These are phyloP conservation scores for Nasonovia ribisnigri DNA, from an alignment of 2,888 invertebrate species.

Conservation along the genomic window DNA sequence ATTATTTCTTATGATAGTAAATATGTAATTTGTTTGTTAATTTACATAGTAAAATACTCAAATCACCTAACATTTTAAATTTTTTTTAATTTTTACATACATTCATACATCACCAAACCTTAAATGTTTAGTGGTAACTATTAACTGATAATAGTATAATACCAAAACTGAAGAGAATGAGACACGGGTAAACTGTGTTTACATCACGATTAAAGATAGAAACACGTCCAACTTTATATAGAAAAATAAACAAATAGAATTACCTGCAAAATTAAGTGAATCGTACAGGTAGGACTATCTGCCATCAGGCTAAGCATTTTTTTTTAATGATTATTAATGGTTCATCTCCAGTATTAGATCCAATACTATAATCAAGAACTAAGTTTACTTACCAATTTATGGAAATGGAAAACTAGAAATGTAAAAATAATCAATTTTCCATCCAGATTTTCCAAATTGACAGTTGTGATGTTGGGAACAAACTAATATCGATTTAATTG, in stretches of 20 bases:
- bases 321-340: neutral
- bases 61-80: neutral
- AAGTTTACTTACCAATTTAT: neutral
- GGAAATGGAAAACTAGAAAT: neutral
- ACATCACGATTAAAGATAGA: neutral
- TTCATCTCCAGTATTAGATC: neutral
- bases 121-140: neutral
- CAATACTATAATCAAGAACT: neutral
- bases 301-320: neutral
- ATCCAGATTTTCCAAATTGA: constrained; percentile 25
- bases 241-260: neutral
- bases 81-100: neutral
- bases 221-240: neutral
- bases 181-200: neutral
- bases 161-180: neutral
- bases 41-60: neutral
- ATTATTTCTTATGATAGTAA: neutral
- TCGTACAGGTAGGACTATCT: neutral
- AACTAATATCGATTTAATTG: constrained; percentile 32
- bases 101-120: neutral
- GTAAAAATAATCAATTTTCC: constrained; percentile 53
- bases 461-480: constrained; percentile 38
- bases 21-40: neutral
- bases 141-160: neutral
- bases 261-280: neutral